Conservation (phyloP, 1,140 invertebrate species). For the Neomicropteryx cornuta region DNA sequence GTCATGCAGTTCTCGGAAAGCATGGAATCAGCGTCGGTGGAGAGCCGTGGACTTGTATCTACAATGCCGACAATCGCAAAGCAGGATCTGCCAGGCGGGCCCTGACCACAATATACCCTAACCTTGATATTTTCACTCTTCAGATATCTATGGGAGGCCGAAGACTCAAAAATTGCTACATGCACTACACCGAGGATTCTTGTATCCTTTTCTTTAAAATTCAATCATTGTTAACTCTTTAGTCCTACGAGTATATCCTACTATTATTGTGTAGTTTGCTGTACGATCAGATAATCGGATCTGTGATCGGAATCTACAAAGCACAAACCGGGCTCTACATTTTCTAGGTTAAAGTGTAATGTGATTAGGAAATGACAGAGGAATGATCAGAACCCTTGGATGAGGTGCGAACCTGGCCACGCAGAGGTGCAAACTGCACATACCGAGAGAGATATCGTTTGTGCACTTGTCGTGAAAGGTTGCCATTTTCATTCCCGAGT, state of each 20-base stretch:
- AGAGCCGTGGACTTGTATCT: constrained; percentile 66
- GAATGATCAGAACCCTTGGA: no score
- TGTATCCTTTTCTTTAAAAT: constrained; percentile 66
- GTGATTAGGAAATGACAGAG: no score
- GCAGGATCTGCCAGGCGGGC: constrained; percentile 73
- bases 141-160: constrained; percentile 83
- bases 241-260: not conserved
- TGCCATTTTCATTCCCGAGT: no score
- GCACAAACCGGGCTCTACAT: no score
- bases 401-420: no score
- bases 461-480: no score
- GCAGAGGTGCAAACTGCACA: no score
- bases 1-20: constrained; percentile 82
- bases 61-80: constrained; percentile 76
- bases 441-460: no score
- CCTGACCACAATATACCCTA: constrained; percentile 48
- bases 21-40: constrained; percentile 72
- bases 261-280: not conserved
- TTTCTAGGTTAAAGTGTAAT: no score
- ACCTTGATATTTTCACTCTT: constrained; percentile 74
- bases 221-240: not conserved
- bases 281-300: no score
- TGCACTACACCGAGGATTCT: constrained; percentile 81
- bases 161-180: constrained; percentile 48
- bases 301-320: no score